Base-by-base conservation (phyloP, 2,113 vertebrate genomes). In the Bambusicola thoracicus region DNA sequence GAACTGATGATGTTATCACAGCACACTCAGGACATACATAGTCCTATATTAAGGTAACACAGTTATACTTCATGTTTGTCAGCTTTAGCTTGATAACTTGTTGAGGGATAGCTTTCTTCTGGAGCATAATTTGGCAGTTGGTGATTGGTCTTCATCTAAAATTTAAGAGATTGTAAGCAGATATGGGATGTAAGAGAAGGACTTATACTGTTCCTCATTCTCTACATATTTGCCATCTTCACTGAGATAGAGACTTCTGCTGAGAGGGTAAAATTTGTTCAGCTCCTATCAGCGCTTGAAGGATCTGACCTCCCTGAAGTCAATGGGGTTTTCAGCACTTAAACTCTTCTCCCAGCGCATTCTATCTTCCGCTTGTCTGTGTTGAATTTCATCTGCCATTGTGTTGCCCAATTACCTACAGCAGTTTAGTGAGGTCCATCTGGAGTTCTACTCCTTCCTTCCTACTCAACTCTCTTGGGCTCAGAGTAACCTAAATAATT, bases 331-430 rank as follows among this genome's bases (percentile, higher is more conserved):
- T 93, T 90, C 82, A 90, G 29, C 92, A 83, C 89, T 81, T 92
- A 73, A 86, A 40, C 32, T 82, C 46, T 95, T 95, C 86, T 96
- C 93, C 70, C 94, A 81, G 73, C 10, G 38, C 93, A 87, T 72
- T 81, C 73, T 82, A 56, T 63, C 73, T 90, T 91, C 78, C 2
- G 1, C 87, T 82, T 82, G 49, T 68, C 87, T 81, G 56, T 56
- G 88, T 75, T 80, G 80, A 85, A 92, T 93, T 90, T 94, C 92
- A 91, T 92, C 92, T 94, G 90, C 77, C 67, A 63, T 44, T 95
- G 92, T 93, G 93, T 94, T 91, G 83, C 81, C 77, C 75, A 61
- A 38, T 96, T 93, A 74, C 72, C 63, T 95, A 79, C 85, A 91
- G 56, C 7, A 88, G 81, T 75, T 83, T 63, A 93, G 67, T 85